phyloP scores from a whole-genome alignment of 2,797 vertebrate species.

The Leucoraja ocellata region DNA sequence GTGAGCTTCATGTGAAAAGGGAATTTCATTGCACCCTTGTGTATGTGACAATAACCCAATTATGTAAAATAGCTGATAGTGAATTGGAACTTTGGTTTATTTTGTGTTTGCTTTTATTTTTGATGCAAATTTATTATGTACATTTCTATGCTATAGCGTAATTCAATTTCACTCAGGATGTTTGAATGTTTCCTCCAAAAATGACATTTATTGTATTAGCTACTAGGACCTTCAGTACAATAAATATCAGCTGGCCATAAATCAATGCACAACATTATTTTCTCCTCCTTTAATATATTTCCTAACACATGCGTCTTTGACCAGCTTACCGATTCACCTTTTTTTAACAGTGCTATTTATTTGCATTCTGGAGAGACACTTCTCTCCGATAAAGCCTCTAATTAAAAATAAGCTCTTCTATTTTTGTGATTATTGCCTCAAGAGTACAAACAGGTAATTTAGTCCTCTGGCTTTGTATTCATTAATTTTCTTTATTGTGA shows the following conservation, averaged over 20 bases:
- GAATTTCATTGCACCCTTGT: too few species aligned
- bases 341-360: not conserved
- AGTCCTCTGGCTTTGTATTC: not conserved
- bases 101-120: not conserved
- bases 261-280: not conserved
- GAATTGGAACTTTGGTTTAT: not conserved
- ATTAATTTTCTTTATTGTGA: not conserved
- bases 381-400: not conserved
- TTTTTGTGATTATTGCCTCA: not conserved
- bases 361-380: not conserved
- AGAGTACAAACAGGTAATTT: not conserved
- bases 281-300: not conserved
- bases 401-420: not conserved
- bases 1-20: too few species aligned
- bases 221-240: too few species aligned
- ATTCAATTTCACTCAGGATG: not conserved
- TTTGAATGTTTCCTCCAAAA: not conserved
- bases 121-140: not conserved
- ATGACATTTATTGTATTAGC: not conserved
- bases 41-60: not conserved
- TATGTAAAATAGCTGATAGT: not conserved
- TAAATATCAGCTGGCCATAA: not conserved
- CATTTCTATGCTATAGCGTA: not conserved
- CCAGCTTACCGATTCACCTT: not conserved
- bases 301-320: not conserved